Conservation (phyloP, 2,888 invertebrate genomes). For the Molorchus minor region DNA sequence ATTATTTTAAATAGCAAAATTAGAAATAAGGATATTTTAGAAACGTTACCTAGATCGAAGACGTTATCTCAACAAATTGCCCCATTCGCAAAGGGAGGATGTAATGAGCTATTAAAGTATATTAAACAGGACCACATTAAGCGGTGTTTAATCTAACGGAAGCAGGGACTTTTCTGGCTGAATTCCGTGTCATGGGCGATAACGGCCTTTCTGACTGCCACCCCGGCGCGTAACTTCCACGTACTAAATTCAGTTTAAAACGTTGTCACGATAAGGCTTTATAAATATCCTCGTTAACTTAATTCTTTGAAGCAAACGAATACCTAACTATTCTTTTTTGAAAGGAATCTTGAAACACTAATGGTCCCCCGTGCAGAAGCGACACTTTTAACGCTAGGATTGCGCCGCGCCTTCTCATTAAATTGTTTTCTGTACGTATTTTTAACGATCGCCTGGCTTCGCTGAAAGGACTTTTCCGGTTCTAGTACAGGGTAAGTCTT, state of each 20-base stretch:
- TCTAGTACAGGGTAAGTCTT: no score
- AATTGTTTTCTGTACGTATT: slow-evolving; percentile 10
- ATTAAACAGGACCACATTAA: slow-evolving; percentile 57
- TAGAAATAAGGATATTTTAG: no score
- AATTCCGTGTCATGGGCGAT: slow-evolving; percentile 56
- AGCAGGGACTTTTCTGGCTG: slow-evolving; percentile 55
- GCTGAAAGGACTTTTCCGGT: neutral
- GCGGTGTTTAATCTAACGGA: slow-evolving; percentile 55
- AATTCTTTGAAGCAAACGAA: slow-evolving; percentile 54
- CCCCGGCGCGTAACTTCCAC: slow-evolving; percentile 52
- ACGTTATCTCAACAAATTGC: slow-evolving; percentile 44
- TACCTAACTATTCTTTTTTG: slow-evolving; percentile 41
- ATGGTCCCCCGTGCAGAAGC: slow-evolving; percentile 31
- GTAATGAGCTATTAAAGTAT: slow-evolving; percentile 56
- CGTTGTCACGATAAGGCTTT: slow-evolving; percentile 59
- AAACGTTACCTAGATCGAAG: no score
- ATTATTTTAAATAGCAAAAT: no score
- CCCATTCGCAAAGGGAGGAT: slow-evolving; percentile 42
- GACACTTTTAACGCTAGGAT: slow-evolving; percentile 19
- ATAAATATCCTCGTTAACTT: slow-evolving; percentile 61
- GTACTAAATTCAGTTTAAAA: slow-evolving; percentile 60
- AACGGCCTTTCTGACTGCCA: slow-evolving; percentile 55
- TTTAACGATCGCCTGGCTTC: slow-evolving; percentile 2
- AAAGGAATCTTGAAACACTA: slow-evolving; percentile 34
- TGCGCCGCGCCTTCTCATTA: slow-evolving; percentile 9